Conservation (phyloP, 2,113 vertebrate genomes). For the Oceanodroma tethys region DNA sequence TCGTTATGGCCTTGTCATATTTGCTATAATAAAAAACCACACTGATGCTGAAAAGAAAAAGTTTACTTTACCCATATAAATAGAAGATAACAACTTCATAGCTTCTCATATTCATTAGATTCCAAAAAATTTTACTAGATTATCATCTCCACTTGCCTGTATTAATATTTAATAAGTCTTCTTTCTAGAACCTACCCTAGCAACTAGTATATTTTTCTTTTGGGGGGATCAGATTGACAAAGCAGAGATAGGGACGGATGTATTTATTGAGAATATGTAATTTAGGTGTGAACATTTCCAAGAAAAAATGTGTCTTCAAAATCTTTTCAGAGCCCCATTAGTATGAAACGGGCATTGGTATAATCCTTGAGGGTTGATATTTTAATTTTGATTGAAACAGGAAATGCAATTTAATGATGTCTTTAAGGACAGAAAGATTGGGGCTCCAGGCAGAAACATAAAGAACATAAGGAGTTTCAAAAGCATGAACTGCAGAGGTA, state of each 20-base stretch:
- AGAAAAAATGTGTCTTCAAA: not conserved
- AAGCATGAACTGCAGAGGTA: not conserved
- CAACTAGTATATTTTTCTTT: not conserved
- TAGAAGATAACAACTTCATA: not conserved
- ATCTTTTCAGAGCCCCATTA: not conserved
- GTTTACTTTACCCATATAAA: not conserved
- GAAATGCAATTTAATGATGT: not conserved
- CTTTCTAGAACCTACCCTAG: not conserved
- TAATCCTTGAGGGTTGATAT: not conserved
- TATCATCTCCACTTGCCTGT: not conserved
- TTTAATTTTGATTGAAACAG: conserved; percentile 25
- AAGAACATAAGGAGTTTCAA: not conserved
- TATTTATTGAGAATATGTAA: not conserved
- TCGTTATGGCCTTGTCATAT: not conserved
- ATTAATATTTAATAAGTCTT: not conserved
- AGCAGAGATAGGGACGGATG: not conserved
- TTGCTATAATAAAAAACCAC: not conserved
- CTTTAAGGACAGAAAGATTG: not conserved
- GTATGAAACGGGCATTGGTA: not conserved
- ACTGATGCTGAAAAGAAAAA: not conserved
- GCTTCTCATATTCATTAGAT: not conserved
- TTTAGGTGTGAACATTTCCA: not conserved
- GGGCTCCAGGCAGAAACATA: not conserved
- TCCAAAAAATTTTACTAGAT: not conserved
- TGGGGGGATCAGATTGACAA: not conserved